Base-by-base conservation (phyloP, 2,113 vertebrate species). In the Caretta caretta region DNA sequence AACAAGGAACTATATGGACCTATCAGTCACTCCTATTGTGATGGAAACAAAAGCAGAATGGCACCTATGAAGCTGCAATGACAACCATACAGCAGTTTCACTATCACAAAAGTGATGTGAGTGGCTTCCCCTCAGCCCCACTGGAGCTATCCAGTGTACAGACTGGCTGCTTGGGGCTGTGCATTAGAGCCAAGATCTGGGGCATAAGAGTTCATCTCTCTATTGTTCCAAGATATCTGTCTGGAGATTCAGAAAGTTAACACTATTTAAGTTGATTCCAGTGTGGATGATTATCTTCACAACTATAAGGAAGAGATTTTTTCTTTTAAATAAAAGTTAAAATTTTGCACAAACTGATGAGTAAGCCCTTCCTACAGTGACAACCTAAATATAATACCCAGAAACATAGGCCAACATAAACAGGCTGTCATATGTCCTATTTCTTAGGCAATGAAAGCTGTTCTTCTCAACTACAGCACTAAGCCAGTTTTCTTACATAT, bases 401-500 rank as follows among this genome's bases (percentile, higher is more conserved):
- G 54, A 84, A 86, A 81, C 42, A 84, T 19, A 94, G 50, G 35
- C 75, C 19, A 79, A 50, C 56, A 82, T 79, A 87, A 22, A 27
- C 2, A 72, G 29, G 72, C 20, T 24, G 11, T 87, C 54, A 8
- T 84, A 59, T 93, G 80, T 69, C 88, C 38, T 38, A 62, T 56
- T 10, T 76, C 72, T 84, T 89, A 80, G 25, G 92, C 83, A 94
- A 94, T 62, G 88, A 91, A 72, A 86, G 4, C 35, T 94, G 84
- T 17, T 79, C 51, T 17, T 78, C 2, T 20, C 1, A n/a, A 80
- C 83, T 56, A 78, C 2, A 25, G 42, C 22, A 80, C 57, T 12
- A 49, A 53, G 86, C n/a, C 88, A 84, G 25, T 57, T 92, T 35
- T 57, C 84, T 24, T 31, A 79, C 3, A 57, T 12, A 10, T 57